phyloP scores from a whole-genome alignment of 1,140 invertebrate genomes.

The Coelopa frigida region DNA sequence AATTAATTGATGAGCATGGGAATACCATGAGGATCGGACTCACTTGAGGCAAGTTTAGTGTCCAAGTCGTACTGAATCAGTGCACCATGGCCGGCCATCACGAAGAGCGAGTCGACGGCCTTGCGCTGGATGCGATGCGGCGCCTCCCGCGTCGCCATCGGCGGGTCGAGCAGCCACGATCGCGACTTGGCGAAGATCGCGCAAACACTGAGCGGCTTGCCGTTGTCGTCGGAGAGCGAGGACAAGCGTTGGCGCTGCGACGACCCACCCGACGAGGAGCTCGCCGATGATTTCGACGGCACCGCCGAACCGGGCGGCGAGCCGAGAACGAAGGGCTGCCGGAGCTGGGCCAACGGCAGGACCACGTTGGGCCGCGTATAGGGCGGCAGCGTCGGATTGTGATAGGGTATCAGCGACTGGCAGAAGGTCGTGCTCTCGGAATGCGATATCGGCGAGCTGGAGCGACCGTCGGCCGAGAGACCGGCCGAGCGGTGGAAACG shows the following conservation, averaged over 20 bases:
- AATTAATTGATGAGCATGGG: constrained; percentile 1
- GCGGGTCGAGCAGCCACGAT: constrained; percentile 61
- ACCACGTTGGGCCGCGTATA: constrained; percentile 77
- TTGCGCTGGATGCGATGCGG: constrained; percentile 44
- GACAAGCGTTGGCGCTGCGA: constrained; percentile 56
- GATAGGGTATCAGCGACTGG: constrained; percentile 58
- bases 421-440: constrained; percentile 46
- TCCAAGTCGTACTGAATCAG: constrained; percentile 88
- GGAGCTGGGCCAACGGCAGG: constrained; percentile 75
- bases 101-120: constrained; percentile 77
- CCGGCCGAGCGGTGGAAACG: constrained; percentile 94
- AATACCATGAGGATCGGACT: constrained; percentile 16
- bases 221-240: constrained; percentile 59
- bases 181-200: constrained; percentile 69
- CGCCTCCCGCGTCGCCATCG: constrained; percentile 46
- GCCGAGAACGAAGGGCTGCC: constrained; percentile 60
- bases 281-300: constrained; percentile 5
- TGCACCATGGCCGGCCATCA: constrained; percentile 80
- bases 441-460: constrained; percentile 66
- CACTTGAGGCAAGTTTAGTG: constrained; percentile 63
- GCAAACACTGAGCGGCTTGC: constrained; percentile 63
- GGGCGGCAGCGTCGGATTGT: constrained; percentile 81
- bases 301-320: constrained; percentile 31
- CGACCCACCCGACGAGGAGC: constrained; percentile 13
- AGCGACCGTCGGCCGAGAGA: constrained; percentile 63